Conservation (phyloP, 2,888 invertebrate species). For the Autographa pulchrina region DNA sequence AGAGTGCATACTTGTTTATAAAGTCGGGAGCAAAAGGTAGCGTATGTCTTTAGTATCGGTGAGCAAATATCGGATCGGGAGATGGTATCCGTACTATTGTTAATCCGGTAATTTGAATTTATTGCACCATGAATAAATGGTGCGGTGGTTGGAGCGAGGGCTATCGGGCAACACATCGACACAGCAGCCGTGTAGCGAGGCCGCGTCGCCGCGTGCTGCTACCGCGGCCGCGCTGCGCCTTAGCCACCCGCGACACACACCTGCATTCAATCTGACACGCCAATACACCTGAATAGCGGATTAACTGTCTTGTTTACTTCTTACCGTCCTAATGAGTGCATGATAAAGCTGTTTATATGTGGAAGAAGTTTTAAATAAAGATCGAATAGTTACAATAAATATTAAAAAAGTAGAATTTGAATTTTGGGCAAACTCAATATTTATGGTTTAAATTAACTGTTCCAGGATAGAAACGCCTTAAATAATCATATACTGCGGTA, state of each 20-base stretch:
- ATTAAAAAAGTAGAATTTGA: conserved; percentile 31
- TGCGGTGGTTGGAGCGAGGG: conserved; percentile 75
- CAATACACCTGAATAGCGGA: conserved; percentile 64
- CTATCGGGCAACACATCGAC: conserved; percentile 84
- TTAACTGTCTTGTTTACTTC: conserved; percentile 40
- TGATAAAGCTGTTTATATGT: conserved; percentile 1
- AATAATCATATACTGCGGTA: conserved; percentile 43
- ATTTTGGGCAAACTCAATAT: neutral
- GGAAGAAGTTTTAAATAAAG: neutral
- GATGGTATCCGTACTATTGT: conserved; percentile 88
- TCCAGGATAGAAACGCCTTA: conserved; percentile 24
- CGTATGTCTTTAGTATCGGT: conserved; percentile 72
- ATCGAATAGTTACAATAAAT: conserved; percentile 23
- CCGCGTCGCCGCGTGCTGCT: conserved; percentile 58
- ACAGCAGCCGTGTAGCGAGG: conserved; percentile 70
- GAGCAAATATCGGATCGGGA: conserved; percentile 74
- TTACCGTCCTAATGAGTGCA: conserved; percentile 25
- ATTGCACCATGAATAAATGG: conserved; percentile 88
- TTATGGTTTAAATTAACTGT: neutral
- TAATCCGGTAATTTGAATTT: conserved; percentile 90
- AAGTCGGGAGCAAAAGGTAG: conserved; percentile 67
- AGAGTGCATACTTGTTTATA: conserved; percentile 61
- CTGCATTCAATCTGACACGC: conserved; percentile 70
- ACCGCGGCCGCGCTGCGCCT: conserved; percentile 46
- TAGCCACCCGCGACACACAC: conserved; percentile 52